Percentiles rank a stretch among this genome's conserved stretches.
These are phyloP conservation scores for Rhyzopertha dominica DNA, from an alignment of 1,140 invertebrate genomes.

Conservation along the genomic window DNA sequence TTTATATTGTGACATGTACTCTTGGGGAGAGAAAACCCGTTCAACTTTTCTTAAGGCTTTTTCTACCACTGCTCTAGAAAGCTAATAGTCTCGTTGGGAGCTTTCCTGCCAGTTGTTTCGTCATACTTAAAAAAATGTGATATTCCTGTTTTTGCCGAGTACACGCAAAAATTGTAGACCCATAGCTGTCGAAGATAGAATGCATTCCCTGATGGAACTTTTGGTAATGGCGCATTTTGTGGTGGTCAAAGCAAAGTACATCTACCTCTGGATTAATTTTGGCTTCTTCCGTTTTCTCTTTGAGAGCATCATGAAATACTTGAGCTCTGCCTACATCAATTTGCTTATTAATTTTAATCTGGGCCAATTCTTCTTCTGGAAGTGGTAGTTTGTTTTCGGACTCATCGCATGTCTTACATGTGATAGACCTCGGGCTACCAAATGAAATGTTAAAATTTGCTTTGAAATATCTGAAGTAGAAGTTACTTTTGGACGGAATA, in stretches of 20 bases:
- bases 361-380: conserved; percentile 1
- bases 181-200: no score
- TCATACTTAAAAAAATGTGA: no score
- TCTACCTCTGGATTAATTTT: not conserved
- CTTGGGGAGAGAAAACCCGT: no score
- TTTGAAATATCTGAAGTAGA: conserved; percentile 16
- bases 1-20: no score
- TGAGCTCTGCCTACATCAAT: no score
- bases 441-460: conserved; percentile 15
- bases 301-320: no score
- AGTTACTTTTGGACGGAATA: conserved; percentile 19
- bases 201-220: no score
- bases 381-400: conserved; percentile 17
- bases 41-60: conserved; percentile 10
- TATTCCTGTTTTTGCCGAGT: no score
- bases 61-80: no score
- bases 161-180: no score
- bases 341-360: no score
- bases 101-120: not conserved
- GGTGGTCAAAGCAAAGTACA: not conserved
- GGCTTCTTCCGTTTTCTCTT: not conserved
- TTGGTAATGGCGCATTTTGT: conserved; percentile 2
- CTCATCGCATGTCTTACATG: conserved; percentile 20
- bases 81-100: no score
- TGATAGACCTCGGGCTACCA: conserved; percentile 16